A percentile compares a stretch with the other conserved stretches of the same genome.
Evolutionary conservation across 2,888 invertebrate genomes (phyloP).

Genomic region (Clanis bilineata): DNA sequence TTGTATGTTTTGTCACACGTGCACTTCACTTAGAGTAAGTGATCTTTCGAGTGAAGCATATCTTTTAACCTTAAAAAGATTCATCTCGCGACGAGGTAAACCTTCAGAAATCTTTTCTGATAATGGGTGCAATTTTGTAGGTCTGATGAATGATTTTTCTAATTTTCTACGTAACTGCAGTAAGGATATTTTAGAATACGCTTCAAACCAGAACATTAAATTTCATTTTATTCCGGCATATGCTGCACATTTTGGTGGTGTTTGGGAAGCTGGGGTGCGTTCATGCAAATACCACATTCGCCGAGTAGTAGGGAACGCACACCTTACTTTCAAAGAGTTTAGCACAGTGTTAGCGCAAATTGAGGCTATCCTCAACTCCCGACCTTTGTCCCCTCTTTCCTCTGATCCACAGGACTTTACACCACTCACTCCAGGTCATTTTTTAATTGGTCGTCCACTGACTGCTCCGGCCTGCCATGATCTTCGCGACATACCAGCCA

Average conservation of each 20-base stretch:
- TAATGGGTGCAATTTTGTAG: background rate
- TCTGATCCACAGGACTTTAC: too few relatives aligned
- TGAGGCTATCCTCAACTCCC: constrained; percentile 34
- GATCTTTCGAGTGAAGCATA: background rate
- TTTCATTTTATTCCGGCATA: constrained; percentile 19
- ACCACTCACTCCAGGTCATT: background rate
- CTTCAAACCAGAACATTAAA: background rate
- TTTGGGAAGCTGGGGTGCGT: constrained; percentile 25
- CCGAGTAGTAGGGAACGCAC: constrained; percentile 23
- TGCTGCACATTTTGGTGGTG: constrained; percentile 27
- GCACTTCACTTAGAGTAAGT: background rate
- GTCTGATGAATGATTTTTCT: background rate
- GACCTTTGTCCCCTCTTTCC: constrained; percentile 28
- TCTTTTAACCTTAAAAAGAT: background rate
- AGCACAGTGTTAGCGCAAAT: constrained; percentile 23
- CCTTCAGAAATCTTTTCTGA: background rate
- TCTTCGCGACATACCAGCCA: background rate
- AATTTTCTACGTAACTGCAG: background rate
- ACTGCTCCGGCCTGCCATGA: background rate
- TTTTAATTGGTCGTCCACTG: background rate
- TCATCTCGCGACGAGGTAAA: background rate
- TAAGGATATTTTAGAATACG: background rate
- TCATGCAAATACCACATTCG: constrained; percentile 23
- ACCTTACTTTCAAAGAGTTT: constrained; percentile 28
- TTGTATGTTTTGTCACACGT: background rate